phyloP scores from a whole-genome alignment of 1,140 invertebrate genomes.

The Drosophila novamexicana region DNA sequence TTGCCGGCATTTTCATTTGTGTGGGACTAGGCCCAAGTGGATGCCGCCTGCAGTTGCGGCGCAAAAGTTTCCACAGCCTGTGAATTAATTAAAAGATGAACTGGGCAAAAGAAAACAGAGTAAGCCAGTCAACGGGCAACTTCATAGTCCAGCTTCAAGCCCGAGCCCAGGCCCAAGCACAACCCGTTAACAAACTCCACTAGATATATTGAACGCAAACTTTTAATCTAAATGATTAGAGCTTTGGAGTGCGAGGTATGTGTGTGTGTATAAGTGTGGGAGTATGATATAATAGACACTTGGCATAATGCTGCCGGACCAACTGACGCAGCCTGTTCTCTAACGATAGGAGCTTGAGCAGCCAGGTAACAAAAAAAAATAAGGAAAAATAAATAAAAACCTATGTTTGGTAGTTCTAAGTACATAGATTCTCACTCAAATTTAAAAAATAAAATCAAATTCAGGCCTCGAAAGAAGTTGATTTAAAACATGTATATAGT shows the following conservation, averaged over 20 bases:
- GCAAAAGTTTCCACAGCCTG: slow-evolving; percentile 75
- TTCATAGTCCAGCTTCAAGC: neutral
- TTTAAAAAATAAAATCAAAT: neutral
- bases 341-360: neutral
- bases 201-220: slow-evolving; percentile 50
- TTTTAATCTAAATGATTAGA: slow-evolving; percentile 48
- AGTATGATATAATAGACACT: neutral
- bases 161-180: slow-evolving; percentile 59
- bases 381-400: no score
- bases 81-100: slow-evolving; percentile 82
- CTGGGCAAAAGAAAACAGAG: slow-evolving; percentile 67
- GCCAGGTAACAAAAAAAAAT: no score
- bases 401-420: no score
- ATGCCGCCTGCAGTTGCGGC: slow-evolving; percentile 56
- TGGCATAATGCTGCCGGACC: neutral
- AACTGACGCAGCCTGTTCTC: neutral
- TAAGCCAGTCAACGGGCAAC: slow-evolving; percentile 38
- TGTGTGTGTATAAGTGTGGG: neutral
- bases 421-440: no score
- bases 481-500: neutral
- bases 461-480: neutral
- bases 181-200: slow-evolving; percentile 31
- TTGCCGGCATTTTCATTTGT: slow-evolving; percentile 45
- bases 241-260: neutral
- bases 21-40: slow-evolving; percentile 70